Base-by-base conservation (phyloP, 2,797 vertebrate genomes). In the Syngnathus acus region DNA sequence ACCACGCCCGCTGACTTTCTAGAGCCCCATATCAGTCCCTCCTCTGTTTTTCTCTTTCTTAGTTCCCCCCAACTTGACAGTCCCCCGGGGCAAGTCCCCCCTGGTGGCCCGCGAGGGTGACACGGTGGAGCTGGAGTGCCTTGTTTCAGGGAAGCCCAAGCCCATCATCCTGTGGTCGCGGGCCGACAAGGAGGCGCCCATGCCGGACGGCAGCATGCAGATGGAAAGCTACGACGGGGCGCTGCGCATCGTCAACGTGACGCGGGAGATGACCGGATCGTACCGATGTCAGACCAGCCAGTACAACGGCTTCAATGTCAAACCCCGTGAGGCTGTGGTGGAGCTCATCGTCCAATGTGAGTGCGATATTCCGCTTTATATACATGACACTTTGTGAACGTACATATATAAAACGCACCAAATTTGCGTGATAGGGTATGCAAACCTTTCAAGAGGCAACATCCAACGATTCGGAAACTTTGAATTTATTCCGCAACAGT, bases 151-250 rank as follows among this genome's bases (percentile, higher is more conserved):
- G 37, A 99, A 98, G 77, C 97, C 97, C 79, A 99, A 99, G 64
- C 96, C 96, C 66, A 98, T 99, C 88, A 98, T 99, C 76, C 92
- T 98, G 73, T 99, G 97, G 97, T 98, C 96, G 0, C 89, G 95
- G 71, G 93, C 93, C 0, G 96, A 99, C 80, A 98, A 98, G 79
- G 97, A 99, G 82, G 92, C 90, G 0, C 86, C 92, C 5, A 98
- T 98, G 96, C 94, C 95, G 0, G 96, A 98, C 0, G 95, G 96
- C 64, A 90, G 83, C 60, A 93, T 94, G 97, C 95, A 96, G 85
- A 94, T 87, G 66, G 97, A 98, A 87, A 99, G 95, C 84, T 99
- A 98, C 26, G 96, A 99, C 0, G 97, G 97, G 1, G 94, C 93
- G 65, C 90, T 99, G 77, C 90, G 96, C 72, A 93, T 99, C 37